phyloP scores from a whole-genome alignment of 2,888 invertebrate species.

The Zootermopsis nevadensis region DNA sequence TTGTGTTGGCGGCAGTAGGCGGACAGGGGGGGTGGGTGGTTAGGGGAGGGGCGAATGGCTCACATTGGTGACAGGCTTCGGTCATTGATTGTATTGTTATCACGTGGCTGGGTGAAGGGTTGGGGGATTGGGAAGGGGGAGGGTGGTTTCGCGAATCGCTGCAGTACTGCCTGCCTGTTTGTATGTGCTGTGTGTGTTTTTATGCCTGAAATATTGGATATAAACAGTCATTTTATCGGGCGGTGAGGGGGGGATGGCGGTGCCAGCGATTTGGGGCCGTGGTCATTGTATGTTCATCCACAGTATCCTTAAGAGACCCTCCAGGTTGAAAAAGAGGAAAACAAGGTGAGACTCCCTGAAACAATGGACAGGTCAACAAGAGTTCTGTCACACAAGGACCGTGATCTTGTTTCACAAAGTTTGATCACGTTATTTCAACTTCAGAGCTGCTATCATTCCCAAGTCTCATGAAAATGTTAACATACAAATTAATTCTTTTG shows the following conservation, averaged over 20 bases:
- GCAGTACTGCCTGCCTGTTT: slow-evolving; percentile 47
- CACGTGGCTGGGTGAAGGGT: slow-evolving; percentile 54
- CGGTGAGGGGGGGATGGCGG: slow-evolving; percentile 10
- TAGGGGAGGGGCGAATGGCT: slow-evolving; percentile 52
- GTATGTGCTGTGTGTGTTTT: slow-evolving; percentile 50
- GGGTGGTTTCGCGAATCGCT: slow-evolving; percentile 40
- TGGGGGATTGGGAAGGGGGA: slow-evolving; percentile 45
- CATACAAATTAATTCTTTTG: slow-evolving; percentile 27
- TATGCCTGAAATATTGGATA: slow-evolving; percentile 52
- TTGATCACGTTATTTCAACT: neutral
- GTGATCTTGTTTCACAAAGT: neutral
- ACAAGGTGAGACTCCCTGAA: slow-evolving; percentile 20
- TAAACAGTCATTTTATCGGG: slow-evolving; percentile 35
- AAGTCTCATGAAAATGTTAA: slow-evolving; percentile 12
- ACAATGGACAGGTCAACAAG: slow-evolving; percentile 19
- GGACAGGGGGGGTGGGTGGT: slow-evolving; percentile 35
- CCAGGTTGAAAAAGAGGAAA: neutral
- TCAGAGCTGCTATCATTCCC: neutral
- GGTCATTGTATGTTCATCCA: neutral
- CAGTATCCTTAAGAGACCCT: slow-evolving; percentile 17
- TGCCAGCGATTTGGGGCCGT: neutral
- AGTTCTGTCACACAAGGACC: neutral
- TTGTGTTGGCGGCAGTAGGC: slow-evolving; percentile 47
- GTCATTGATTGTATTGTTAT: slow-evolving; percentile 56
- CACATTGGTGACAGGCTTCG: slow-evolving; percentile 55